Base-by-base conservation (phyloP, 2,797 vertebrate genomes). In the Mormyrops boulengeri region DNA sequence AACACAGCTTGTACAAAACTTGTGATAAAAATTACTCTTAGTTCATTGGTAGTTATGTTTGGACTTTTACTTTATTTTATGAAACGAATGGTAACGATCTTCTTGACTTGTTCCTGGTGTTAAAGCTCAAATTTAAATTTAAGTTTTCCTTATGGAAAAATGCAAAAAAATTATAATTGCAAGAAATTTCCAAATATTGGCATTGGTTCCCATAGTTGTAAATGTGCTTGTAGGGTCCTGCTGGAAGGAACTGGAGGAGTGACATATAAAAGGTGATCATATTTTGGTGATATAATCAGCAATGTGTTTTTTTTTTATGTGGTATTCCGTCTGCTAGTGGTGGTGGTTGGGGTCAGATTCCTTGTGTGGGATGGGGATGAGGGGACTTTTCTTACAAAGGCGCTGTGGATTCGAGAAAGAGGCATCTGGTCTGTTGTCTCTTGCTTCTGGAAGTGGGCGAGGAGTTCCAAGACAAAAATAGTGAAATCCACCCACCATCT, bases 291-390 rank as follows among this genome's bases (percentile, higher is more conserved):
- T 80, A 80, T 34, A 38, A 69, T 44, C 73, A 44, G 73, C 38
- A n/a, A 2, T n/a, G 73, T 44, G 17, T 44, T 41, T 80, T 38
- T 44, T 57, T 57, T 17, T 5, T 80, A 57, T 57, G 2, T 80
- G 38, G 34, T 80, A 11, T 73, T 49, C n/a, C 8, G 44, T 88
- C 60, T 30, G 44, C 62, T 49, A 44, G 86, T 44, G 41, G 26
- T 88, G 88, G 73, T 44, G 34, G 30, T 38, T 73, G 73, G 73
- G 73, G 34, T 80, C 34, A 80, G 73, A 80, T 80, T 80, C 73
- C 73, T 80, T 80, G 69, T 80, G 73, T 80, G 38, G 73, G 73
- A 80, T 19, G 73, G 38, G 38, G 34, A 44, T 44, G 41, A 41
- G 73, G 73, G 73, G 17, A 30, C 73, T 44, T 44, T 80, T 80